Evolutionary conservation across 2,888 invertebrate species (phyloP).

Genomic region (Sinhomidia bicolor): DNA sequence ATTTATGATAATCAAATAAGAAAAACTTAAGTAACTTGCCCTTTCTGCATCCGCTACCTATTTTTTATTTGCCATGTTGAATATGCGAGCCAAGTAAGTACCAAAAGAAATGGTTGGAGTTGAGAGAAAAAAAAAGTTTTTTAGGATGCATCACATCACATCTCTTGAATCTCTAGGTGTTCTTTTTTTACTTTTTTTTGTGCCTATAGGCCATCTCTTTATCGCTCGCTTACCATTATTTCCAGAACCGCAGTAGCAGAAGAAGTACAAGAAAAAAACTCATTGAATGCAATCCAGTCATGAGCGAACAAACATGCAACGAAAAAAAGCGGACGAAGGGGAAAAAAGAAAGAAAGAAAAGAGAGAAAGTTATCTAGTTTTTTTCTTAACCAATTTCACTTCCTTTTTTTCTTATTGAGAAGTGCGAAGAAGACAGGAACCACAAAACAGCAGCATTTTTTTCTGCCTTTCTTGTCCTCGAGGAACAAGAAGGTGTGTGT

Average conservation of each 20-base stretch:
- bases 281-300: no score
- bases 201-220: not conserved
- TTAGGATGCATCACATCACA: not conserved
- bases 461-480: not conserved
- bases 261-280: not conserved
- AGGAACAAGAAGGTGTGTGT: conserved; percentile 4
- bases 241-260: not conserved
- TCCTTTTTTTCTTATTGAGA: conserved; percentile 9
- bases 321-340: not conserved
- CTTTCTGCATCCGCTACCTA: conserved; percentile 51
- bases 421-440: conserved; percentile 43
- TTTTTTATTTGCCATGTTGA: conserved; percentile 55
- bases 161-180: no score
- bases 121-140: not conserved
- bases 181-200: no score
- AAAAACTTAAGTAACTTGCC: conserved; percentile 40
- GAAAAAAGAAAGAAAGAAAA: not conserved
- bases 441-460: conserved; percentile 1
- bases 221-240: not conserved
- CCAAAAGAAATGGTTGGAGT: not conserved
- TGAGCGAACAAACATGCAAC: not conserved
- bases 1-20: conserved; percentile 74
- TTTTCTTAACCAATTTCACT: conserved; percentile 54
- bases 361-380: conserved; percentile 52
- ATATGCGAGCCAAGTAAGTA: conserved; percentile 15